Percentiles rank a stretch among this genome's conserved stretches.
These are phyloP conservation scores for Coregonus ussuriensis DNA, from an alignment of 2,797 vertebrate species.

Conservation along the genomic window DNA sequence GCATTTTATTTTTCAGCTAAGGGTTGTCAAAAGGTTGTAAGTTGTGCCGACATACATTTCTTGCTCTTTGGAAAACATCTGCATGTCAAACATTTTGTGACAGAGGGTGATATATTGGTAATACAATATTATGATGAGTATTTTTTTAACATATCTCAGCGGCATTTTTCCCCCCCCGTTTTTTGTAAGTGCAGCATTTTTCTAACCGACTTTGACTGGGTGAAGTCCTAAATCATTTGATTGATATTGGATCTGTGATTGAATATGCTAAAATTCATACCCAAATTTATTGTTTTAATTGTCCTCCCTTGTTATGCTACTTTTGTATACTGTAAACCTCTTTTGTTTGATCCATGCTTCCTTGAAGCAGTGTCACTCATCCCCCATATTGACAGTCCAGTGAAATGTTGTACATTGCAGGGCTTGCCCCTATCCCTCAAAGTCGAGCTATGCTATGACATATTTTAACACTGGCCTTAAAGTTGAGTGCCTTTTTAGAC, in stretches of 20 bases:
- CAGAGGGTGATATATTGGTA: slow-evolving; percentile 93
- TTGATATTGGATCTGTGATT: slow-evolving; percentile 70
- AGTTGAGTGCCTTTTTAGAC: slow-evolving; percentile 70
- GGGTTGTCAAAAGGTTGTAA: slow-evolving; percentile 97
- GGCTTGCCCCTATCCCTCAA: slow-evolving; percentile 69
- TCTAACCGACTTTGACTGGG: slow-evolving; percentile 57
- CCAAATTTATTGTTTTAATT: slow-evolving; percentile 82
- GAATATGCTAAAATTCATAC: slow-evolving; percentile 79
- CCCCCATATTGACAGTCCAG: slow-evolving; percentile 95
- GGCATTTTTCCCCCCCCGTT: slow-evolving; percentile 85
- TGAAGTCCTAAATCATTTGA: slow-evolving; percentile 62
- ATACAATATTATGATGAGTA: slow-evolving; percentile 76
- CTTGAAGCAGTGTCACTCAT: slow-evolving; percentile 99
- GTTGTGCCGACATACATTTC: slow-evolving; percentile 94
- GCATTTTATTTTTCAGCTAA: slow-evolving; percentile 99
- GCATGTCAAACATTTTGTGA: slow-evolving; percentile 98
- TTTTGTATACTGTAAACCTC: slow-evolving; percentile 91
- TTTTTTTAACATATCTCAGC: slow-evolving; percentile 81
- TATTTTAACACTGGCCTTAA: slow-evolving; percentile 63
- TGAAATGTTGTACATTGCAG: slow-evolving; percentile 84
- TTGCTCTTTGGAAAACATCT: slow-evolving; percentile 86
- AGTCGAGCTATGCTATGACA: slow-evolving; percentile 49
- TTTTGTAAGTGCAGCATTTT: slow-evolving; percentile 87
- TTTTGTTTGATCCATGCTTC: slow-evolving; percentile 98
- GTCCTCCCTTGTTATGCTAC: slow-evolving; percentile 89